Percentiles rank a stretch among this genome's conserved stretches.
Evolutionary conservation across 92 coral and sea anemone genomes (phyloP).

Genomic region (Pocillopora meandrina): DNA sequence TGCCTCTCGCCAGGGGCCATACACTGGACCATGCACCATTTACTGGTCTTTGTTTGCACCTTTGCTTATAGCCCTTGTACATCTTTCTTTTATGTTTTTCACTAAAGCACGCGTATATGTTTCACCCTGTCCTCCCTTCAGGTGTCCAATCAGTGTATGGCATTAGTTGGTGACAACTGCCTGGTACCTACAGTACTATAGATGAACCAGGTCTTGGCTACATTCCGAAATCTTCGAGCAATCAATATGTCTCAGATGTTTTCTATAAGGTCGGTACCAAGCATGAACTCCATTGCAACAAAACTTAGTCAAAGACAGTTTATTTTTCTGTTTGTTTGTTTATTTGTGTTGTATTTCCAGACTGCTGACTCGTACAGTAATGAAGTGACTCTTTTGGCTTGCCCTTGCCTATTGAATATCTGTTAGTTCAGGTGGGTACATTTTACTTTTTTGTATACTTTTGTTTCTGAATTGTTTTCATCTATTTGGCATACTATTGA

Average conservation of each 20-base stretch:
- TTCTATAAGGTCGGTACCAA: constrained; percentile 83
- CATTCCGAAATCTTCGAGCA: constrained; percentile 89
- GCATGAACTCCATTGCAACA: neutral
- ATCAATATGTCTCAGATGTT: constrained; percentile 98
- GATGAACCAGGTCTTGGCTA: constrained; percentile 99
- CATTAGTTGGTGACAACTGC: constrained; percentile 92
- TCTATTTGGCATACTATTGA: no score
- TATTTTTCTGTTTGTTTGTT: neutral
- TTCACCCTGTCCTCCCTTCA: neutral
- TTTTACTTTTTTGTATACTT: no score
- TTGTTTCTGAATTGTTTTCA: no score
- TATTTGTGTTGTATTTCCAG: constrained; percentile 44
- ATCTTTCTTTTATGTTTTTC: no score
- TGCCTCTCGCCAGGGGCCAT: no score
- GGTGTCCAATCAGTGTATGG: constrained; percentile 99
- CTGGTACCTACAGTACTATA: constrained; percentile 92
- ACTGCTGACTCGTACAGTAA: constrained; percentile 89
- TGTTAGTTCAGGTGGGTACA: constrained; percentile 81
- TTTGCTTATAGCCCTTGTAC: no score
- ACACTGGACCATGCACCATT: no score
- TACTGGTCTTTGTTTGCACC: no score
- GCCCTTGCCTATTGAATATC: constrained; percentile 99
- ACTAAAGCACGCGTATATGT: neutral
- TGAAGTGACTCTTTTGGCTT: constrained; percentile 89
- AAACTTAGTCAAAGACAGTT: neutral